Evolutionary conservation across 1,140 invertebrate species (phyloP).

Genomic region (Procambarus virginalis): DNA sequence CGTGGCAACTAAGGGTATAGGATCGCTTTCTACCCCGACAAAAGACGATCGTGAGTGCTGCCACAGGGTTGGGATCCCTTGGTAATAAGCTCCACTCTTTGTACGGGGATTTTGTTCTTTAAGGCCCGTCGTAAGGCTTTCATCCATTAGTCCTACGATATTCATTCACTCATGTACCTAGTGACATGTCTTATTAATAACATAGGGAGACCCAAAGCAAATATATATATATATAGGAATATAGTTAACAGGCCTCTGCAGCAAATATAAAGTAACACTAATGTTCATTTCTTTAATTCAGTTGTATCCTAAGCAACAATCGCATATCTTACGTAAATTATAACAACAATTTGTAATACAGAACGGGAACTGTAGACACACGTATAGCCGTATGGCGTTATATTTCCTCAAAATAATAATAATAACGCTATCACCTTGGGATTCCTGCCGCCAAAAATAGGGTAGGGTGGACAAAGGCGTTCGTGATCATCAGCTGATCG

Average conservation of each 20-base stretch:
- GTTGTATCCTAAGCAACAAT: no score
- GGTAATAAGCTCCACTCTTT: slow-evolving; percentile 38
- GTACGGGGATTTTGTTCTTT: slow-evolving; percentile 25
- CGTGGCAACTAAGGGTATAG: slow-evolving; percentile 20
- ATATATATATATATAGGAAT: neutral
- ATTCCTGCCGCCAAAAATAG: neutral
- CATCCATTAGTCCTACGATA: neutral
- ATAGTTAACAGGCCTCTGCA: no score
- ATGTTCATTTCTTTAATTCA: no score
- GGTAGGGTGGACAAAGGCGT: slow-evolving; percentile 23
- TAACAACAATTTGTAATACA: no score
- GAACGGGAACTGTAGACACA: no score
- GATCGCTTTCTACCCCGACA: slow-evolving; percentile 35
- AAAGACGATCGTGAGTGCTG: slow-evolving; percentile 42
- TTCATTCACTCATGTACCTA: no score
- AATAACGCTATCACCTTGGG: neutral
- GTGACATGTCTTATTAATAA: no score
- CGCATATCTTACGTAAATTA: no score
- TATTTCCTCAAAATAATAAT: no score
- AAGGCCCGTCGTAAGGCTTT: neutral
- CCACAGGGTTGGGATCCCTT: slow-evolving; percentile 27
- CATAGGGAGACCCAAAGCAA: no score
- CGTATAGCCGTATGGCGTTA: no score
- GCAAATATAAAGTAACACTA: no score
- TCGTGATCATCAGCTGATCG: slow-evolving; percentile 31